phyloP scores from a whole-genome alignment of 2,113 vertebrate genomes.

The Piprites chloris region DNA sequence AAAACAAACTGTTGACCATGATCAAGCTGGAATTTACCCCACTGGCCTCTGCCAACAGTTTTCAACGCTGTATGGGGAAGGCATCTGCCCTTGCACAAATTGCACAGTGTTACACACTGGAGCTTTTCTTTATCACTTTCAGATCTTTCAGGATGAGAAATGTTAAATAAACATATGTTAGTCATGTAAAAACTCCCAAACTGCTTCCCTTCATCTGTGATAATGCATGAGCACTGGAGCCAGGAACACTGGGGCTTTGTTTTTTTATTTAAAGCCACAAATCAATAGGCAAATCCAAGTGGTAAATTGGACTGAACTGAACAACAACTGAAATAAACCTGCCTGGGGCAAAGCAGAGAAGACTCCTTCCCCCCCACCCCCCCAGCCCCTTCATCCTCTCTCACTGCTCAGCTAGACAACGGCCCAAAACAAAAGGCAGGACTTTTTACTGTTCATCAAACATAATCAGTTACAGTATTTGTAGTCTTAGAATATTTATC shows the following conservation, averaged over 20 bases:
- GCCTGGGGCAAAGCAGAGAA: background rate
- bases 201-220: background rate
- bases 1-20: background rate
- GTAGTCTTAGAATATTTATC: background rate
- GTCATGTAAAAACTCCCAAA: background rate
- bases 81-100: background rate
- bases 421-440: background rate
- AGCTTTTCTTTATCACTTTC: background rate
- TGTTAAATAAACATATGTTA: background rate
- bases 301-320: conserved; percentile 1
- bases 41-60: background rate
- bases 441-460: background rate
- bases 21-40: background rate
- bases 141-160: background rate
- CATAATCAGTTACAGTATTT: background rate
- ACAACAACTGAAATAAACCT: conserved; percentile 2
- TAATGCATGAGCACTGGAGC: background rate
- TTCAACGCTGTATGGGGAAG: background rate
- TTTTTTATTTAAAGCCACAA: conserved; percentile 22
- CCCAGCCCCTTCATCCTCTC: background rate
- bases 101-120: background rate
- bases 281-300: conserved; percentile 11
- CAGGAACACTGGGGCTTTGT: background rate
- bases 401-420: background rate
- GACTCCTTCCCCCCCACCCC: background rate